A percentile compares a stretch with the other conserved stretches of the same genome.
phyloP scores from a whole-genome alignment of 2,888 invertebrate genomes.

The Tinea semifulvella region DNA sequence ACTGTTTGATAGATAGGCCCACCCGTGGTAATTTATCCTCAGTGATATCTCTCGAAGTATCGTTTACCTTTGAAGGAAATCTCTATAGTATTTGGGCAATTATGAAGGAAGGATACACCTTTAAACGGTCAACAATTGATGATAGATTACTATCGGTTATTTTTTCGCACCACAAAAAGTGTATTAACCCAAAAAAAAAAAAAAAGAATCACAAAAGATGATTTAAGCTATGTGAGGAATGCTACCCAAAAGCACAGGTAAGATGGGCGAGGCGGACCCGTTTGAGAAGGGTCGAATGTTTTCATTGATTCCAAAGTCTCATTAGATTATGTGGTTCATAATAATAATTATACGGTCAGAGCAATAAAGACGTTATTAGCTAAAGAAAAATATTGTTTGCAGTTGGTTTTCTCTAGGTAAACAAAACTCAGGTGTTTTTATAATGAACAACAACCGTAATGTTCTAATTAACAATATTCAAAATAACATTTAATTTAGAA shows the following conservation, averaged over 20 bases:
- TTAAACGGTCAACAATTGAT: conserved; percentile 3
- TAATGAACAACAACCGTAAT: no score
- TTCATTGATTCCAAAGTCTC: conserved; percentile 7
- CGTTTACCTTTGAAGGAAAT: no score
- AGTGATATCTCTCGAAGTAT: no score
- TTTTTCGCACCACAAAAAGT: conserved; percentile 7
- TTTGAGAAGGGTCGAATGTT: conserved; percentile 4
- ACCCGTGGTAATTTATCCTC: no score
- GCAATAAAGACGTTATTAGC: no score
- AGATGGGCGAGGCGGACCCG: conserved; percentile 2
- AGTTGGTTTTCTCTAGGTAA: no score
- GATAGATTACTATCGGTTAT: conserved; percentile 9
- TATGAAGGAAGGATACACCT: neutral
- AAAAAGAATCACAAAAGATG: conserved; percentile 11
- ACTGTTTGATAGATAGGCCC: no score
- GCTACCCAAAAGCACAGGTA: conserved; percentile 7
- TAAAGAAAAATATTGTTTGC: no score
- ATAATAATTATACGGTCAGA: neutral
- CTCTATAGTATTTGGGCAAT: conserved; percentile 9
- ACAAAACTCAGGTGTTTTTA: no score
- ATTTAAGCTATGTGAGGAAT: conserved; percentile 11
- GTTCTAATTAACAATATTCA: no score
- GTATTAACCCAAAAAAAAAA: neutral
- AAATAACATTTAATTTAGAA: no score
- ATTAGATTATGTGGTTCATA: neutral